phyloP scores from a whole-genome alignment of 2,113 vertebrate species.

The Takifugu bimaculatus region DNA sequence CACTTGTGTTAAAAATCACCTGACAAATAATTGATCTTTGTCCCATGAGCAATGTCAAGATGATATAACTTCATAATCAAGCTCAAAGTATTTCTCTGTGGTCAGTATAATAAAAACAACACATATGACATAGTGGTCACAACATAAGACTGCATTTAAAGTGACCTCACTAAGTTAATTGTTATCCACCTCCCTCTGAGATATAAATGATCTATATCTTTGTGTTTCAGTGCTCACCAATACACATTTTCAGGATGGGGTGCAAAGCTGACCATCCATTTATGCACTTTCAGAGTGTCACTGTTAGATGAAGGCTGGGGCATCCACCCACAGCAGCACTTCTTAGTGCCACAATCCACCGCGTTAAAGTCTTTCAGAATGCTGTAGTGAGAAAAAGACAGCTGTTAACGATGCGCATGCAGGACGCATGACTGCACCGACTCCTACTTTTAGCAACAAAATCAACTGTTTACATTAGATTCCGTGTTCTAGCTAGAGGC shows the following conservation, averaged over 20 bases:
- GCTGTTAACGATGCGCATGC: constrained; percentile 7
- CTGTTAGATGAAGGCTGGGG: constrained; percentile 82
- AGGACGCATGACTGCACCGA: not conserved
- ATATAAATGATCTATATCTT: not conserved
- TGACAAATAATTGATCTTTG: too few species aligned
- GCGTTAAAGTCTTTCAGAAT: constrained; percentile 95
- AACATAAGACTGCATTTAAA: too few species aligned
- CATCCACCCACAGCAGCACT: constrained; percentile 72
- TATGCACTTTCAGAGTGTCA: constrained; percentile 68
- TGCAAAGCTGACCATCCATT: constrained; percentile 83
- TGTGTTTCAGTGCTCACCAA: constrained; percentile 76
- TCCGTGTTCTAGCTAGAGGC: not conserved
- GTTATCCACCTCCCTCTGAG: not conserved
- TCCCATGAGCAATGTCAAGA: too few species aligned
- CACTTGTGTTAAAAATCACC: too few species aligned
- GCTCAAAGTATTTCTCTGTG: too few species aligned
- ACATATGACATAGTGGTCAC: not conserved
- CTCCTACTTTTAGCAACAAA: not conserved
- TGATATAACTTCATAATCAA: too few species aligned
- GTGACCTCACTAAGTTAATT: not conserved
- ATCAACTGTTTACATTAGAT: not conserved
- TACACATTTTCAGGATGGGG: constrained; percentile 86
- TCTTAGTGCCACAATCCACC: constrained; percentile 74
- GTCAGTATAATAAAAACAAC: not conserved
- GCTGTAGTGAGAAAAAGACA: constrained; percentile 61